Evolutionary conservation across 30 jellyfish, hydroid and myxozoan species (phyloP).

Genomic region (Hydractinia symbiolongicarpus): DNA sequence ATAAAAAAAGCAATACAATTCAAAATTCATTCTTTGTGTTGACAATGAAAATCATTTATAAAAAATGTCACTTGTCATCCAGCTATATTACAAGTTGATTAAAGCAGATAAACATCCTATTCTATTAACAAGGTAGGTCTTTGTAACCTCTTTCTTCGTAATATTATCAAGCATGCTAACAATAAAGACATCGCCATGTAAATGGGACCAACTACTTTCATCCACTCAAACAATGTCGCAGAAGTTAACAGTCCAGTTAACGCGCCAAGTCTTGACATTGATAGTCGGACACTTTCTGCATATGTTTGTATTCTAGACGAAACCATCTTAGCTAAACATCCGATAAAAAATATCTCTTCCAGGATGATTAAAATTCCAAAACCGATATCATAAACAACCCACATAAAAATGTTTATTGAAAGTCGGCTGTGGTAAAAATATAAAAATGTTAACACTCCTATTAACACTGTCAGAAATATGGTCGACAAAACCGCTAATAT

Average conservation of each 20-base stretch:
- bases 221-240: constrained; percentile 6
- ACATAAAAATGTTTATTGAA: not conserved
- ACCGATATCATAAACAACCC: not conserved
- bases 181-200: not conserved
- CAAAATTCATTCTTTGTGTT: no score
- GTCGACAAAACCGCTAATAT: not conserved
- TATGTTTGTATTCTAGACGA: constrained; percentile 11
- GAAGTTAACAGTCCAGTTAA: not conserved
- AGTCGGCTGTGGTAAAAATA: not conserved
- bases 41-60: no score
- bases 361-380: not conserved
- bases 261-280: not conserved
- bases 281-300: constrained; percentile 3
- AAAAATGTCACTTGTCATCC: no score
- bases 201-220: not conserved
- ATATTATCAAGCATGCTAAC: not conserved
- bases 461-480: not conserved
- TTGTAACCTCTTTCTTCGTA: not conserved
- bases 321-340: not conserved
- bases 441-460: not conserved
- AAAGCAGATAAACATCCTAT: no score
- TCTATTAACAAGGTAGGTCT: not conserved
- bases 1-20: no score
- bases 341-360: constrained; percentile 12
- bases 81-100: no score